These are phyloP conservation scores for Neocrepidodera transversa DNA, from an alignment of 2,888 invertebrate species.

Conservation along the genomic window DNA sequence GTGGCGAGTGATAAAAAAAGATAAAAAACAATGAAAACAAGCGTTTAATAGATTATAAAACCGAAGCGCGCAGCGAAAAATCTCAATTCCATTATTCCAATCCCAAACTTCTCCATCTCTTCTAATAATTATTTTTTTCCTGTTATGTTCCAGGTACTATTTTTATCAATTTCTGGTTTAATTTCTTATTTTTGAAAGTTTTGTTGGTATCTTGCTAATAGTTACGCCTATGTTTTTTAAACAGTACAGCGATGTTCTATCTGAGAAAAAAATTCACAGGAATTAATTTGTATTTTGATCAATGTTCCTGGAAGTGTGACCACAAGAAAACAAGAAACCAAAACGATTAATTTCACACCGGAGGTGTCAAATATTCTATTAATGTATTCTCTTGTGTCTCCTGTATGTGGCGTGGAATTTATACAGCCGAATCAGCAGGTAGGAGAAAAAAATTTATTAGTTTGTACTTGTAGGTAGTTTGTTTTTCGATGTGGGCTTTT, in stretches of 20 bases:
- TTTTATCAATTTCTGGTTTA: too few species aligned
- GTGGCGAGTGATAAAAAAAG: too few species aligned
- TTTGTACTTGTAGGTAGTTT: constrained; percentile 27
- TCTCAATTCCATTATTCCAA: too few species aligned
- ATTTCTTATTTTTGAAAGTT: too few species aligned
- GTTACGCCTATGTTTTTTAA: not conserved
- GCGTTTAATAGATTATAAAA: too few species aligned
- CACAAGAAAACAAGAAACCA: constrained; percentile 31
- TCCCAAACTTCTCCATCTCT: too few species aligned
- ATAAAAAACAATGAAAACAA: too few species aligned
- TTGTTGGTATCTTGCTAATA: too few species aligned
- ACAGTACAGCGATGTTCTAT: too few species aligned
- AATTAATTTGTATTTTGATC: constrained; percentile 35
- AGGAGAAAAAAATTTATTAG: constrained; percentile 17
- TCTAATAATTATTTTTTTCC: too few species aligned
- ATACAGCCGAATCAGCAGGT: constrained; percentile 25
- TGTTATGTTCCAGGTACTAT: too few species aligned
- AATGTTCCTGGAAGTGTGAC: constrained; percentile 31
- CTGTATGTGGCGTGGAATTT: constrained; percentile 20
- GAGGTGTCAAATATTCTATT: constrained; percentile 33
- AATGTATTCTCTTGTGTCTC: constrained; percentile 32
- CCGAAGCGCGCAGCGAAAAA: too few species aligned
- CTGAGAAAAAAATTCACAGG: constrained; percentile 31
- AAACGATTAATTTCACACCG: constrained; percentile 33
- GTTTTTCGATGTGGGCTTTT: constrained; percentile 27